Evolutionary conservation across 2,797 vertebrate genomes (phyloP), one percentile per base, ranked within the genome.

Genomic region (Melopsittacus undulatus): DNA sequence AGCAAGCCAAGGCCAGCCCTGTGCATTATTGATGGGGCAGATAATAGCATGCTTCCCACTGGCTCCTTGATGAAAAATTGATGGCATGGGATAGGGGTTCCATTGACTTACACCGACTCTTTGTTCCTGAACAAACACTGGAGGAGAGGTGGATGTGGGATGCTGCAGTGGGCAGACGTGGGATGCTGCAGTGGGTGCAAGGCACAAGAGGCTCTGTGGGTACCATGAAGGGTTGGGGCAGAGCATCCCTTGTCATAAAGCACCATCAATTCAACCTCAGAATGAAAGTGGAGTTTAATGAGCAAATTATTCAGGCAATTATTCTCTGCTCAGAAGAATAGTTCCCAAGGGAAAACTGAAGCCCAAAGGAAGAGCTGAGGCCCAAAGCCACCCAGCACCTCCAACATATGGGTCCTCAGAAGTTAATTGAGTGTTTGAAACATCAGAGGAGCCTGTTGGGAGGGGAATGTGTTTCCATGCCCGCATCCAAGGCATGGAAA

Each of bases 11-110:
- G 57, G 48, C 7, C 5, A 40, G 63, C 10, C 56, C 17, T 16
- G 86, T 97, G 67, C 96, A 96, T 97, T 97, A 97, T 97, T 97
- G 96, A 97, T 97, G 95, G 80, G 15, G 80, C 64, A 66, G 94
- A 94, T 97, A 96, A 98, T 95, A 96, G 95, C 84, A 34, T 4
- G 4, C 93, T 96, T 97, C 97, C 94, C 83, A 85, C 59, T 27
- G 10, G 72, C 78, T 95, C 85, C 96, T 94, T 97, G 97, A 98
- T 98, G 92, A 98, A 98, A 98, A 97, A 97, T 97, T 97, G 96
- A 98, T 97, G 94, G 82, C 75, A 24, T 1, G 13, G 89, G 68
- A 81, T 0, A 94, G 89, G 72, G 52, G 84, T 72, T 79, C 52
- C 70, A 20, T 74, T 5, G 89, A 94, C 94, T 19, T 54, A 48